Evolutionary conservation across 2,888 invertebrate species (phyloP), one percentile per base, ranked within the genome.

Genomic region (Prosapia bicincta): DNA sequence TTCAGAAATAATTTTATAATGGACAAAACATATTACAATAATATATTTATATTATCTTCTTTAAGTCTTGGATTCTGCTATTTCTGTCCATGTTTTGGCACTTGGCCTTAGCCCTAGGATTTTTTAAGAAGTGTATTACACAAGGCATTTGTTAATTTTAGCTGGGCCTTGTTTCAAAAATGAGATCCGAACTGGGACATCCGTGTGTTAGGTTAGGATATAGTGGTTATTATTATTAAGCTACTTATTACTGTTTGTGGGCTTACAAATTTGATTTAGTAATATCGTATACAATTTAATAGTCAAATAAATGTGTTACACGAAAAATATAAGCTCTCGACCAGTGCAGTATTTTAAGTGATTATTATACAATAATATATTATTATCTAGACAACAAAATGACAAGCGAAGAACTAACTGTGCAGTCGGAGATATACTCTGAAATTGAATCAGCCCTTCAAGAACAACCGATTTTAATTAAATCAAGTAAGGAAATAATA

Each of bases 401-500:
- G 74, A 26, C 71, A 15, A 15, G 26, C 26, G 26, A 75, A 71
- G 75, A 71, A 67, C 20, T 75, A 66, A 71, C 71, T 2, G 75
- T 75, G 1, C 71, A 71, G 3, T 75, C 75, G 3, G 75, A 75
- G 43, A 75, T 80, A 38, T 77, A 75, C 25, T 54, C 38, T 76
- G 67, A 69, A 72, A 74, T 74, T 28, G 74, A 74, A 65, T 54
- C 54, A 5, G 54, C 54, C n/a, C 54, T 54, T 20, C 54, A 54
- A 20, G 54, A 54, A 10, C 54, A 20, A 20, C 54, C 54, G 13
- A 13, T 54, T 10, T 54, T 54, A 54, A 10, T 54, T 20, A 54
- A 54, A 54, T 54, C 54, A 54, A 54, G 54, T 54, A 54, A 54
- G 54, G 20, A 20, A 20, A 54, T 1, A 54, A 54, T n/a, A n/a